A percentile compares a stretch with the other conserved stretches of the same genome.
Evolutionary conservation across 2,888 invertebrate genomes (phyloP).

Genomic region (Dorcus parallelipipedus): DNA sequence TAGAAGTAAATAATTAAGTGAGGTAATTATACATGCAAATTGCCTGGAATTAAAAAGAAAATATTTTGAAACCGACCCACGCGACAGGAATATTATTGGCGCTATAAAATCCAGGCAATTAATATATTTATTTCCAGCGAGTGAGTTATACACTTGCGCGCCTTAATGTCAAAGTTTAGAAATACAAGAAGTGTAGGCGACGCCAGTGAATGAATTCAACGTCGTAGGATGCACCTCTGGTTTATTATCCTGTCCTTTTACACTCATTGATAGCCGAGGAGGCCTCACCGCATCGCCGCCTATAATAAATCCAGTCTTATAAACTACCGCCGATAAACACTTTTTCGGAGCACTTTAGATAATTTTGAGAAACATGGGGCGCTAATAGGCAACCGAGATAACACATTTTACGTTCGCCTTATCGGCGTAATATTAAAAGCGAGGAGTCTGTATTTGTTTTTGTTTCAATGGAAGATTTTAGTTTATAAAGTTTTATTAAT

Average conservation of each 20-base stretch:
- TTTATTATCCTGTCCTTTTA: slow-evolving; percentile 8
- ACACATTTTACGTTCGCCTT: too few species aligned
- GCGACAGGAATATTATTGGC: too few species aligned
- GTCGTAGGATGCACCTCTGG: slow-evolving; percentile 5
- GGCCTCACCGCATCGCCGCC: too few species aligned
- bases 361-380: background rate
- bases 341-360: background rate
- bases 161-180: slow-evolving; percentile 11
- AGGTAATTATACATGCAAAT: slow-evolving; percentile 6
- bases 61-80: background rate
- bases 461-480: too few species aligned
- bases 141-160: background rate
- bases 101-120: too few species aligned
- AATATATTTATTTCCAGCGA: too few species aligned
- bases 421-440: too few species aligned
- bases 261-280: slow-evolving; percentile 1
- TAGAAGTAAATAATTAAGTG: background rate
- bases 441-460: too few species aligned
- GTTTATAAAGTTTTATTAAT: too few species aligned
- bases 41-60: slow-evolving; percentile 2
- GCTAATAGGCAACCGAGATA: background rate
- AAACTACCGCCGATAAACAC: too few species aligned
- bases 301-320: too few species aligned
- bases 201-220: background rate
- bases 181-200: slow-evolving; percentile 4